These are phyloP conservation scores for Acleris emargana DNA, from an alignment of 2,888 invertebrate genomes.

Conservation along the genomic window DNA sequence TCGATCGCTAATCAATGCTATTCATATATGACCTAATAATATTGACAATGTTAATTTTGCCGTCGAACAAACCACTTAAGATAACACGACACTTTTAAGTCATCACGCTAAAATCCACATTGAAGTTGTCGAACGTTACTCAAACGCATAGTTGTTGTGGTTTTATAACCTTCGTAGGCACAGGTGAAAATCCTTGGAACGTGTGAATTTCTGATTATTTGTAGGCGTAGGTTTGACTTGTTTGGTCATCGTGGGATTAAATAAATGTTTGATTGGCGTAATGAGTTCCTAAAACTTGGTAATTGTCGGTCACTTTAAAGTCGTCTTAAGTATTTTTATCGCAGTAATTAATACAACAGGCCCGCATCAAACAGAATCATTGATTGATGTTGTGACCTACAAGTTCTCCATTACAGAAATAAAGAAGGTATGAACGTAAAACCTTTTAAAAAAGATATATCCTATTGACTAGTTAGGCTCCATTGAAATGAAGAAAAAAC, in stretches of 20 bases:
- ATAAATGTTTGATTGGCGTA: conserved; percentile 35
- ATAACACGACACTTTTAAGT: neutral
- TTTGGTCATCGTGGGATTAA: conserved; percentile 30
- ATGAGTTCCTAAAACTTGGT: conserved; percentile 19
- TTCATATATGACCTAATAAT: conserved; percentile 7
- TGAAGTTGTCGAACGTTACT: conserved; percentile 1
- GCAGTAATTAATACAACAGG: neutral
- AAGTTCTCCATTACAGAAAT: too few species aligned
- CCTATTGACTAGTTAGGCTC: too few species aligned
- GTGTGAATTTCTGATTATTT: conserved; percentile 35
- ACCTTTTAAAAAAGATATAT: too few species aligned
- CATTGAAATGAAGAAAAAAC: too few species aligned
- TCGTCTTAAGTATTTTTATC: conserved; percentile 3
- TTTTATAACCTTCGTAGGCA: conserved; percentile 25
- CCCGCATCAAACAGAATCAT: neutral
- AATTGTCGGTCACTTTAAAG: conserved; percentile 22
- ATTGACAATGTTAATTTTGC: conserved; percentile 14
- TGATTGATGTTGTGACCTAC: too few species aligned
- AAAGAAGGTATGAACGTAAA: too few species aligned
- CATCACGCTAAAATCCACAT: neutral
- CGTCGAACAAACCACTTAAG: neutral
- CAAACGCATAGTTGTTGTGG: conserved; percentile 23
- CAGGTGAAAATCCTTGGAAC: conserved; percentile 26
- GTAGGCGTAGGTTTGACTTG: conserved; percentile 23
- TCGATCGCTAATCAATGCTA: conserved; percentile 15